Evolutionary conservation across 1,140 invertebrate species (phyloP), one percentile per base, ranked within the genome.

Genomic region (Brachionus koreanus): DNA sequence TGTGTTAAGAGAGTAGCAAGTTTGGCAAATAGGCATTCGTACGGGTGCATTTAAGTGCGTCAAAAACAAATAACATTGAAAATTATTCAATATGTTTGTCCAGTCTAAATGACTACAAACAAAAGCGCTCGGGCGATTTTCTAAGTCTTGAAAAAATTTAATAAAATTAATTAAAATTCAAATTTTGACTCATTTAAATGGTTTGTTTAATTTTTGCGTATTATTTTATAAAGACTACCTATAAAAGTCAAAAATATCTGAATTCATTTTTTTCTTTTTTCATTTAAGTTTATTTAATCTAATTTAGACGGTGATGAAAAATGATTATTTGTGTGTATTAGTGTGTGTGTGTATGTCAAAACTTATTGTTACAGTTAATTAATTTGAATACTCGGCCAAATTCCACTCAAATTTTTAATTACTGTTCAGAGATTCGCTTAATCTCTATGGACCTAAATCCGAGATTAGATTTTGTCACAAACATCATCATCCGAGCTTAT

Each of bases 381-480:
- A 69, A 69, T 69, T 69, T 69, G 63, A 65, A 29, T 33, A 65
- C 63, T 69, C 33, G 37, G 65, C 65, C 37, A 69, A 39, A 69
- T 69, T 69, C 65, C 65, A 69, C 65, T 69, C 35, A 39, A 67
- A 69, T 19, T 39, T 39, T 69, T 69, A 57, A 57, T 57, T 57
- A 57, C 49, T 57, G 49, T 57, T 57, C 49, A 57, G 49, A 57
- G 49, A 57, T 57, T 57, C 49, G 65, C 65, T 9, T 69, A 69
- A 39, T 39, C 37, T 69, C 37, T 19, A 37, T 19, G 35, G 37
- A 69, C 33, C 33, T 16, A 65, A 69, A 69, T 37, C 65, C 37
- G 65, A 69, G 65, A 69, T 69, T 69, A 69, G 35, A 37, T 69
- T 37, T 69, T 69, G 65, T 69, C 65, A 69, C 65, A 69, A 69